Evolutionary conservation across 1,140 invertebrate genomes (phyloP).

Genomic region (Calycopis cecrops): DNA sequence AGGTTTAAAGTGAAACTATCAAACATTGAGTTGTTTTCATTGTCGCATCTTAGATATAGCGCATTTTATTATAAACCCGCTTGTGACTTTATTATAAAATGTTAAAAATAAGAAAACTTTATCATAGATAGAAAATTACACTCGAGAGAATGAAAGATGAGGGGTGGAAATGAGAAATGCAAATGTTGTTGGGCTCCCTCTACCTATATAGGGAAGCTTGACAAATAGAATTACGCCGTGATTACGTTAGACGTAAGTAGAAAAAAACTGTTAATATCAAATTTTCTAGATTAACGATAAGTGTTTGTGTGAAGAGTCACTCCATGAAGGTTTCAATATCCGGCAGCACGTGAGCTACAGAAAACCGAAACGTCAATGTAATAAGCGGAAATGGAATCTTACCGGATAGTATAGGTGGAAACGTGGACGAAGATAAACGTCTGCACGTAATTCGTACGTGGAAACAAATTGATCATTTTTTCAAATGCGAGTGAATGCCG

Average conservation of each 20-base stretch:
- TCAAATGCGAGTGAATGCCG: no score
- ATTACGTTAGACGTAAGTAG: slow-evolving; percentile 12
- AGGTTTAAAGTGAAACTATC: no score
- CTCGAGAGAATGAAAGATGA: slow-evolving; percentile 26
- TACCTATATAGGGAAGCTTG: slow-evolving; percentile 42
- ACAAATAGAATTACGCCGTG: slow-evolving; percentile 22
- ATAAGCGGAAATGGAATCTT: slow-evolving; percentile 17
- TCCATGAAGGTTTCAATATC: slow-evolving; percentile 15
- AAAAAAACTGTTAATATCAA: slow-evolving; percentile 11
- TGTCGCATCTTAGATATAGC: no score
- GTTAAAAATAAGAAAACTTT: no score
- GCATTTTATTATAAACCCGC: no score
- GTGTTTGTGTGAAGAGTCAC: slow-evolving; percentile 3
- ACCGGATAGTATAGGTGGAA: slow-evolving; percentile 9
- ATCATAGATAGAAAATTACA: no score
- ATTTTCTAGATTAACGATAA: slow-evolving; percentile 13
- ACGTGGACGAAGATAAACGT: background rate
- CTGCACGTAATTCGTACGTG: no score
- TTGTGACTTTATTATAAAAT: no score
- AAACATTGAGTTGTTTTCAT: no score
- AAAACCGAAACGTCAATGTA: slow-evolving; percentile 14
- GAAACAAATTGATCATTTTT: no score
- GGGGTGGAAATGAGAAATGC: slow-evolving; percentile 62
- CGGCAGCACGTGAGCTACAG: slow-evolving; percentile 6
- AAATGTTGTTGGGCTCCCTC: slow-evolving; percentile 51